Evolutionary conservation across 2,113 vertebrate species (phyloP).

Genomic region (Cyprinodon brontotheroides): DNA sequence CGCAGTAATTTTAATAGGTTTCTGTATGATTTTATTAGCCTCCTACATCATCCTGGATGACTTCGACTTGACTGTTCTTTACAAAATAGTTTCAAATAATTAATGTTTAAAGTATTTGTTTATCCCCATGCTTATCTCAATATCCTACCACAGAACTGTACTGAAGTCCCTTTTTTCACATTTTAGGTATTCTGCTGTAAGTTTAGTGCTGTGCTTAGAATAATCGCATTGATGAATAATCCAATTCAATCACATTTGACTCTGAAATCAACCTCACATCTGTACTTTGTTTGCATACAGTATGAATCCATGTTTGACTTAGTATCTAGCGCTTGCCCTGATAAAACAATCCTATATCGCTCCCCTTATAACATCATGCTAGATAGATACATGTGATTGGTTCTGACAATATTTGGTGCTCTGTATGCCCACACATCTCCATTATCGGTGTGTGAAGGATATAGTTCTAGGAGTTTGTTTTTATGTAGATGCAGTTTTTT

Average conservation of each 20-base stretch:
- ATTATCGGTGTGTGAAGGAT: background rate
- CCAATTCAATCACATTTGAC: no score
- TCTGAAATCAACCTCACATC: no score
- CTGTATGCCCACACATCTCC: background rate
- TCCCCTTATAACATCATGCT: no score
- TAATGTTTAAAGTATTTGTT: background rate
- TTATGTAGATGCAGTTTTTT: background rate
- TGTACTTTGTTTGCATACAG: no score
- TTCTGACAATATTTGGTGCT: background rate
- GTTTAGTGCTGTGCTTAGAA: background rate
- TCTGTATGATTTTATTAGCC: no score
- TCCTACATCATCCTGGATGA: background rate
- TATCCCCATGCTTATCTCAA: background rate
- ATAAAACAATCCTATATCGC: no score
- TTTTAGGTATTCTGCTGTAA: background rate
- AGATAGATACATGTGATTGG: background rate
- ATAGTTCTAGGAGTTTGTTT: background rate
- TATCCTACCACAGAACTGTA: background rate
- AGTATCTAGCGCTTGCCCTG: no score
- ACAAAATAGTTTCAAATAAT: background rate
- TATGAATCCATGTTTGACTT: no score
- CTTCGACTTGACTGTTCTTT: background rate
- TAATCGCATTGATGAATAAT: background rate
- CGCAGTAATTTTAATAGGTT: no score
- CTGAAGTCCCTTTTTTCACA: background rate